phyloP scores from a whole-genome alignment of 2,888 invertebrate species.

The Melieria omissa region DNA sequence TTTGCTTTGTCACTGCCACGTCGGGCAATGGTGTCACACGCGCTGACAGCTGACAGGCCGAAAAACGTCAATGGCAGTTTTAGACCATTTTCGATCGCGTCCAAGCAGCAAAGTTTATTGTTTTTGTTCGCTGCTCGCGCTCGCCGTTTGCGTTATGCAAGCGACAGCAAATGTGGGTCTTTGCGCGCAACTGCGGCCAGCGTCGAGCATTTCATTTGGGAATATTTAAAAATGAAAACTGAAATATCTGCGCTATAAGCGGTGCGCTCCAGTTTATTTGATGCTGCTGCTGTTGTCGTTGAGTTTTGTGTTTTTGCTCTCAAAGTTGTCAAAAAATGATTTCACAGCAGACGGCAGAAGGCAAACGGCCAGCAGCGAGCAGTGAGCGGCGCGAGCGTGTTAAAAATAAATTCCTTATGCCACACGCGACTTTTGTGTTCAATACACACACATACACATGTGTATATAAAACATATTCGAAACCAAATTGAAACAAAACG shows the following conservation, averaged over 20 bases:
- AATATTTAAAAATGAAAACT: not conserved
- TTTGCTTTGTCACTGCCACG: too few relatives aligned
- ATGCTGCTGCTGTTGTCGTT: too few relatives aligned
- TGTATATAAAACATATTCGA: not conserved
- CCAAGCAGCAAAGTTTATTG: too few relatives aligned
- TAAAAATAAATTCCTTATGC: not conserved
- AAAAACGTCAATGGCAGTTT: too few relatives aligned
- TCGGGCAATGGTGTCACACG: too few relatives aligned
- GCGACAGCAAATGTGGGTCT: not conserved
- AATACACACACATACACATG: not conserved
- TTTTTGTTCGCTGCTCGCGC: too few relatives aligned
- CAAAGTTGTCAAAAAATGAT: not conserved
- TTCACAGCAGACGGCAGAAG: not conserved
- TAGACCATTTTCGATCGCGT: too few relatives aligned
- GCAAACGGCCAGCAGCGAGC: too few relatives aligned
- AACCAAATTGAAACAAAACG: not conserved
- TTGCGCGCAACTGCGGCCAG: not conserved
- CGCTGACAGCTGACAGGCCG: too few relatives aligned
- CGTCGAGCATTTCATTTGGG: not conserved
- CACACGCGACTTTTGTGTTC: conserved; percentile 17
- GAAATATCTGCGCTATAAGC: too few relatives aligned
- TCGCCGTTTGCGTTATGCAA: not conserved
- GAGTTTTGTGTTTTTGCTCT: not conserved
- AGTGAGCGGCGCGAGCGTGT: not conserved
- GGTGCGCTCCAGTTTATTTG: too few relatives aligned